Evolutionary conservation across 2,888 invertebrate genomes (phyloP).

Genomic region (Dynastes grantii): DNA sequence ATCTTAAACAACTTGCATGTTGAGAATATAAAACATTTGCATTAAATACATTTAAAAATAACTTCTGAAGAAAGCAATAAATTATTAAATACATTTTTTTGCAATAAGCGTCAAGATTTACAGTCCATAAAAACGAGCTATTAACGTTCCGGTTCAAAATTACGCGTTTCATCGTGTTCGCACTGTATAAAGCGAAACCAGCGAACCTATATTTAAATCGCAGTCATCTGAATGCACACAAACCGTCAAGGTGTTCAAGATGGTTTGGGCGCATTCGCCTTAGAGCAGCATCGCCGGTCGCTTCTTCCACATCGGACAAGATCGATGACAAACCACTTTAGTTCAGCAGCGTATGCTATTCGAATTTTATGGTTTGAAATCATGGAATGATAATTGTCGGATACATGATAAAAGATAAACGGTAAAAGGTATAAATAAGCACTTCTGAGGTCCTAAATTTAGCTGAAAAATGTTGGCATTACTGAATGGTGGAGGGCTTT

Average conservation of each 20-base stretch:
- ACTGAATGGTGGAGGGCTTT: too few relatives aligned
- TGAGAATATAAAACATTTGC: too few relatives aligned
- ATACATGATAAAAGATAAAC: not conserved
- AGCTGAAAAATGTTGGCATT: too few relatives aligned
- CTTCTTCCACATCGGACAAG: constrained; percentile 4
- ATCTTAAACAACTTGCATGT: too few relatives aligned
- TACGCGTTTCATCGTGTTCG: not conserved
- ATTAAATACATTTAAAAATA: too few relatives aligned
- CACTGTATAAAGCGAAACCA: not conserved
- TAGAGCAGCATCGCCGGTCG: not conserved
- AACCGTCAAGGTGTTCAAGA: constrained; percentile 31
- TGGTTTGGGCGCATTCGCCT: constrained; percentile 5
- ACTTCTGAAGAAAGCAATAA: too few relatives aligned
- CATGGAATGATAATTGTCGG: not conserved
- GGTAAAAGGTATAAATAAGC: too few relatives aligned
- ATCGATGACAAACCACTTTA: constrained; percentile 18
- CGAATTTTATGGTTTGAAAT: not conserved
- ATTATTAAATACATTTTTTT: too few relatives aligned
- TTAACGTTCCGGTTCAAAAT: too few relatives aligned
- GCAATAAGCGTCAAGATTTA: too few relatives aligned
- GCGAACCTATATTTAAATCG: constrained; percentile 32
- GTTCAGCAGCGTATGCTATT: not conserved
- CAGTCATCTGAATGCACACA: constrained; percentile 9
- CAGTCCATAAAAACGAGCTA: too few relatives aligned
- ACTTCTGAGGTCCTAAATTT: too few relatives aligned